phyloP scores from a whole-genome alignment of 1,140 invertebrate genomes.

The Leptoteleia sp. region DNA sequence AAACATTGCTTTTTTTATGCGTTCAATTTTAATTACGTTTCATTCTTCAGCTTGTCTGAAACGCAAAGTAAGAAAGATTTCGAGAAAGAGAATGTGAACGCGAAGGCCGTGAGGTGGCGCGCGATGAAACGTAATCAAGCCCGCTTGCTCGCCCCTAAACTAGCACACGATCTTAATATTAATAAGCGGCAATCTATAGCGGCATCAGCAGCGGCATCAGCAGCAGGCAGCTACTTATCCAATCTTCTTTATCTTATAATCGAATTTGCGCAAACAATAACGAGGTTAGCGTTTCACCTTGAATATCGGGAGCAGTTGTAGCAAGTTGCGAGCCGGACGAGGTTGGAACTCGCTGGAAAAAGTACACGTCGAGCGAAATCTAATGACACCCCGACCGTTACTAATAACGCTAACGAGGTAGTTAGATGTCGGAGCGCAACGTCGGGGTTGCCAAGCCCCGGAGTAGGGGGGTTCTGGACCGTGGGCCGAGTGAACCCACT shows the following conservation, averaged over 20 bases:
- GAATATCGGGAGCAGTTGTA: constrained; percentile 61
- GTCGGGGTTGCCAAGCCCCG: constrained; percentile 70
- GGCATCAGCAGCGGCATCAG: constrained; percentile 32
- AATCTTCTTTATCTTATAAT: constrained; percentile 62
- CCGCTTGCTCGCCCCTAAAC: too few relatives aligned
- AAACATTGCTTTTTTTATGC: too few relatives aligned
- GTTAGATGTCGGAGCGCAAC: constrained; percentile 79
- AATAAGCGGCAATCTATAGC: too few relatives aligned
- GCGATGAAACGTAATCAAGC: too few relatives aligned
- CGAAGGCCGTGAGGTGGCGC: too few relatives aligned
- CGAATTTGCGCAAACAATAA: constrained; percentile 49
- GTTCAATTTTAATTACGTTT: too few relatives aligned
- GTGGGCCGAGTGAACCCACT: constrained; percentile 80
- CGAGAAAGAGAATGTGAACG: too few relatives aligned
- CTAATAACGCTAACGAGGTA: constrained; percentile 82
- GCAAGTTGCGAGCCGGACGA: constrained; percentile 62
- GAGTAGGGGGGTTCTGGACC: constrained; percentile 68
- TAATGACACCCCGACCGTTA: constrained; percentile 81
- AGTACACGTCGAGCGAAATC: constrained; percentile 79
- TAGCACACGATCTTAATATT: constrained; percentile 22
- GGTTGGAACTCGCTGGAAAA: constrained; percentile 74
- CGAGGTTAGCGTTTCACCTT: constrained; percentile 61
- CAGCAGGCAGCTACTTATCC: constrained; percentile 38
- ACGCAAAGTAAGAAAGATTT: too few relatives aligned
- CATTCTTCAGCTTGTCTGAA: too few relatives aligned